phyloP scores from a whole-genome alignment of 2,797 vertebrate species.

The Hydrophis major region DNA sequence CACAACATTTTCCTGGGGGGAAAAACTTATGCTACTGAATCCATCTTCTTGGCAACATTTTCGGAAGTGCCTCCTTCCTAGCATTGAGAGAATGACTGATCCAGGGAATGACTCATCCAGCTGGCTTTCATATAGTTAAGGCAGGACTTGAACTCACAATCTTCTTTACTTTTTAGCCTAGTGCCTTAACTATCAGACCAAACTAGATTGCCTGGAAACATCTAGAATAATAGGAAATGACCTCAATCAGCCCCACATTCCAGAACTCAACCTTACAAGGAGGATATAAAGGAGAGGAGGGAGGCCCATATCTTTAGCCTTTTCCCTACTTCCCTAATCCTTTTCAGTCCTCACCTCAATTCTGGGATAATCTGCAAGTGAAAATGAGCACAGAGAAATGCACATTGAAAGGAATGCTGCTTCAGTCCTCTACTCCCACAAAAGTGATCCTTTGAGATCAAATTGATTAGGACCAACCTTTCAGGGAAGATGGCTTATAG shows the following conservation, averaged over 20 bases:
- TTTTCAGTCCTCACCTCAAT: not conserved
- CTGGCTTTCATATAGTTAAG: not conserved
- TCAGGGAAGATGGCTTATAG: not conserved
- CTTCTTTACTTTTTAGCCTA: not conserved
- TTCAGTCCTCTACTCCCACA: not conserved
- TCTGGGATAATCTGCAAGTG: not conserved
- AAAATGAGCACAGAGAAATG: not conserved
- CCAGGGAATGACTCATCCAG: not conserved
- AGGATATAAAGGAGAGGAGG: not conserved
- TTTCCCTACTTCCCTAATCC: not conserved
- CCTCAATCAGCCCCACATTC: not conserved
- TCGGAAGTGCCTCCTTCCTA: not conserved
- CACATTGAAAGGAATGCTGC: not conserved
- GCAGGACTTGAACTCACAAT: not conserved
- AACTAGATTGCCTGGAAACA: not conserved
- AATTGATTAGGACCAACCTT: not conserved
- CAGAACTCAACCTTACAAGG: not conserved
- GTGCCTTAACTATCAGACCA: not conserved
- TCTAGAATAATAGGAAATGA: not conserved
- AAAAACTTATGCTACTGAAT: not conserved
- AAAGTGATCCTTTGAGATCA: not conserved
- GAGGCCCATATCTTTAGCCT: not conserved
- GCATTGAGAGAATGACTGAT: not conserved
- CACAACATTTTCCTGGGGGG: not conserved
- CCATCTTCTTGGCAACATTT: not conserved